Percentiles rank a stretch among this genome's conserved stretches.
Conservation (phyloP, 2,113 vertebrate genomes). For the Gadus macrocephalus region DNA sequence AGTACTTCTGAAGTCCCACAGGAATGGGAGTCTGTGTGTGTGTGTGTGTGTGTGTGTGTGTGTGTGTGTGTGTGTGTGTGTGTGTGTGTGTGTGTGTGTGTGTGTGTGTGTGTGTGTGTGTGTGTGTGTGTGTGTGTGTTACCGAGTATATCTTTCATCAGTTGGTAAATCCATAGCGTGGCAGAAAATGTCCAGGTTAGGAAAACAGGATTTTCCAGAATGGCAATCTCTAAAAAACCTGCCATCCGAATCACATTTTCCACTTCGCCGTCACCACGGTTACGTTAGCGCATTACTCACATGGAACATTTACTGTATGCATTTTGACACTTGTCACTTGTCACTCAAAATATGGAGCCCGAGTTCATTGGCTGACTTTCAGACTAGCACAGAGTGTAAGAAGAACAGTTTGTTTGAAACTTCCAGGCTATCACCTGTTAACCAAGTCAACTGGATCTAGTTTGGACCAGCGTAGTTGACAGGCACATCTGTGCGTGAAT, state of each 20-base stretch:
- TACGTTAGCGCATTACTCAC: conserved; percentile 14
- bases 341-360: neutral
- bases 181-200: conserved; percentile 30
- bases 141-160: conserved; percentile 37
- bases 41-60: conserved; percentile 3
- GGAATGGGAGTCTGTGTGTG: conserved; percentile 24
- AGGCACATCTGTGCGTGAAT: no score
- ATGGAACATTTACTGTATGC: neutral
- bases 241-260: conserved; percentile 23
- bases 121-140: conserved; percentile 4
- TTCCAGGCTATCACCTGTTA: no score
- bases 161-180: conserved; percentile 33
- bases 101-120: neutral
- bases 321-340: neutral
- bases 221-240: conserved; percentile 29
- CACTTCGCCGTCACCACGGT: conserved; percentile 1
- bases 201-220: conserved; percentile 45
- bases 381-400: no score
- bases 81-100: neutral
- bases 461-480: no score
- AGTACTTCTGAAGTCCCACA: conserved; percentile 43
- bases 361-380: no score
- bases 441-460: no score
- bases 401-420: no score
- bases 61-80: neutral